Conservation (phyloP, 2,797 vertebrate genomes). For the Mionectes olivaceus region DNA sequence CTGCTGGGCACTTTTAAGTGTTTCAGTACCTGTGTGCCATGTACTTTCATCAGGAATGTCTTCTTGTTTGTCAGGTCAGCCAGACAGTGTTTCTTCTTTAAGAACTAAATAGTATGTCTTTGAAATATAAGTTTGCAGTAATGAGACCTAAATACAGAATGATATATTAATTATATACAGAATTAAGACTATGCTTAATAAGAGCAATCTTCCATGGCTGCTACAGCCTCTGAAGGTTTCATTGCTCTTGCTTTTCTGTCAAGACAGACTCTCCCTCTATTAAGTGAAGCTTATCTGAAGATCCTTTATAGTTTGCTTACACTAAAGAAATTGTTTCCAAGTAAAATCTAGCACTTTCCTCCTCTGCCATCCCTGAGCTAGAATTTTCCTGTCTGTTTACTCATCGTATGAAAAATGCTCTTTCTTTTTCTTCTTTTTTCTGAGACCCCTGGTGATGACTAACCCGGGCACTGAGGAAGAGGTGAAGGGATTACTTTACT, state of each 20-base stretch:
- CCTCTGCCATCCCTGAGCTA: neutral
- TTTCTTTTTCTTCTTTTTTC: neutral
- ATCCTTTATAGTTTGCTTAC: neutral
- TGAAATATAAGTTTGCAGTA: neutral
- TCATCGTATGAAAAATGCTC: neutral
- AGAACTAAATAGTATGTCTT: neutral
- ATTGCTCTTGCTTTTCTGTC: neutral
- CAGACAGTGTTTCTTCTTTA: neutral
- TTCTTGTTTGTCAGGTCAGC: neutral
- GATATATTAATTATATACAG: neutral
- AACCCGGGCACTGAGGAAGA: neutral
- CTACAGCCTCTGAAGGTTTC: neutral
- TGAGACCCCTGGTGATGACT: neutral
- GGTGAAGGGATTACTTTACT: neutral
- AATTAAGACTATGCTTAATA: neutral
- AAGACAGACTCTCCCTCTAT: neutral
- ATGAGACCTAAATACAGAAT: neutral
- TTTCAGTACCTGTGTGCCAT: neutral
- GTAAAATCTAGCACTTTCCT: neutral
- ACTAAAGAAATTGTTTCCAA: neutral
- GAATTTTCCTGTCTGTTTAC: neutral
- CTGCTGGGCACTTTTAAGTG: neutral
- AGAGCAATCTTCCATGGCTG: neutral
- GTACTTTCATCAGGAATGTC: neutral
- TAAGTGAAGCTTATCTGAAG: neutral